These are phyloP conservation scores for Esox niger DNA, from an alignment of 2,113 vertebrate genomes.

Conservation along the genomic window DNA sequence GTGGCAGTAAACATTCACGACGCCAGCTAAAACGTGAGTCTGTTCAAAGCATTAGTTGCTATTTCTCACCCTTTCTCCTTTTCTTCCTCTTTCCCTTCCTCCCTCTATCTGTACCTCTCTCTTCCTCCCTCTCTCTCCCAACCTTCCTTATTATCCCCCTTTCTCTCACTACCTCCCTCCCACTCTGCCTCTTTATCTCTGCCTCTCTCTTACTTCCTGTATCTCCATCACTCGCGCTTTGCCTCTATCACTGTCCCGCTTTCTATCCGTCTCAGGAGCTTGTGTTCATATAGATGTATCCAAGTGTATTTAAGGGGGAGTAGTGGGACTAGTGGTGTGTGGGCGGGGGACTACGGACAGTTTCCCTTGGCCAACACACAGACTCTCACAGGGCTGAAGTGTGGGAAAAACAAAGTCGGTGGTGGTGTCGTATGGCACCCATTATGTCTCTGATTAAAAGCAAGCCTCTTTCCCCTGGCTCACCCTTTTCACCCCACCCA, in stretches of 20 bases:
- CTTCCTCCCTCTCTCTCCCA: too few relatives aligned
- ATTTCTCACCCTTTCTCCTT: too few relatives aligned
- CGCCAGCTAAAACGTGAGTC: conserved; percentile 54
- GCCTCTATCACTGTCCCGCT: too few relatives aligned
- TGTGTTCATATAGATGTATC: conserved; percentile 40
- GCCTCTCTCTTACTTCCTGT: too few relatives aligned
- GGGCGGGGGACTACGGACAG: conserved; percentile 39
- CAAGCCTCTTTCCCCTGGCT: conserved; percentile 60
- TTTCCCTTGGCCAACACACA: conserved; percentile 47
- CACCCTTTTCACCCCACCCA: conserved; percentile 13
- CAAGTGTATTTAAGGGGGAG: conserved; percentile 25
- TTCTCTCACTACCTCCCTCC: too few relatives aligned
- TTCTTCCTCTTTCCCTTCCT: too few relatives aligned
- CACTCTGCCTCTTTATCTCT: too few relatives aligned
- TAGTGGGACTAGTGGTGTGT: conserved; percentile 17
- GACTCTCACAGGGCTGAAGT: conserved; percentile 21
- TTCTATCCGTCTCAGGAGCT: too few relatives aligned
- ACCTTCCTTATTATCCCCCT: too few relatives aligned
- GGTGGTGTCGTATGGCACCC: conserved; percentile 66
- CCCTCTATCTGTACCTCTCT: too few relatives aligned
- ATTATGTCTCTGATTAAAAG: conserved; percentile 87
- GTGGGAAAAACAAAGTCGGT: conserved; percentile 53
- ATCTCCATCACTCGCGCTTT: too few relatives aligned
- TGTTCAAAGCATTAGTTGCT: conserved; percentile 55
- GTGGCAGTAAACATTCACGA: conserved; percentile 53